Base-by-base conservation (phyloP, 2,888 invertebrate species). In the Hypsopygia costalis region DNA sequence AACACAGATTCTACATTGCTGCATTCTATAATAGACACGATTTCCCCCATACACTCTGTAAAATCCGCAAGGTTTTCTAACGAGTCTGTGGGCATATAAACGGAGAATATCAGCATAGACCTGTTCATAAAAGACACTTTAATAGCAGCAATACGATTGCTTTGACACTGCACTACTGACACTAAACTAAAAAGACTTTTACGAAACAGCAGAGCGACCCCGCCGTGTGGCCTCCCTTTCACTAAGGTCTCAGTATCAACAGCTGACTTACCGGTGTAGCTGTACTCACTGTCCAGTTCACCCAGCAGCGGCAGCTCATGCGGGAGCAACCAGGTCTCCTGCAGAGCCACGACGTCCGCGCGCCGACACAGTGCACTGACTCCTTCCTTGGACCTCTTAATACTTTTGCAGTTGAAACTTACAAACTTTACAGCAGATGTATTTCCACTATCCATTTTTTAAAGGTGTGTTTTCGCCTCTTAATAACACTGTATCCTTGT, bases 281-380 rank as follows among this genome's bases (percentile, higher is more conserved):
- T 36, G 22, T 49, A 51, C 5, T 42, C 39, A 11, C 33, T 36
- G 36, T 46, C 36, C 8, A 51, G 42, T 1, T 28, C 33, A 11
- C 45, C 39, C n/a, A 48, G 33, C 2, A 35, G 37, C 0, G 34
- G 34, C 9, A 47, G 31, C 16, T 44, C 41, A 11, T 47, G 40
- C 5, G 41, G 46, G 28, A 44, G 33, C 5, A 52, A 43, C 52
- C 48, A 50, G 0, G 45, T 47, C 27, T 54, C 48, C 28, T 53
- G 47, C 1, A 51, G 35, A 8, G 47, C 47, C 0, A 51, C 16
- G 0, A 53, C 11, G 12, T 47, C 44, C 0, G 44, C 38, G 8
- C 5, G 11, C 9, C 35, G 29, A 32, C 49, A 46, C n/a, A 46
- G 11, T 29, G 27, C 6, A 20, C 43, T 32, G n/a, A 47, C 25